Percentiles rank a stretch among this genome's conserved stretches.
phyloP scores from a whole-genome alignment of 2,113 vertebrate species.

The Lepus americanus region DNA sequence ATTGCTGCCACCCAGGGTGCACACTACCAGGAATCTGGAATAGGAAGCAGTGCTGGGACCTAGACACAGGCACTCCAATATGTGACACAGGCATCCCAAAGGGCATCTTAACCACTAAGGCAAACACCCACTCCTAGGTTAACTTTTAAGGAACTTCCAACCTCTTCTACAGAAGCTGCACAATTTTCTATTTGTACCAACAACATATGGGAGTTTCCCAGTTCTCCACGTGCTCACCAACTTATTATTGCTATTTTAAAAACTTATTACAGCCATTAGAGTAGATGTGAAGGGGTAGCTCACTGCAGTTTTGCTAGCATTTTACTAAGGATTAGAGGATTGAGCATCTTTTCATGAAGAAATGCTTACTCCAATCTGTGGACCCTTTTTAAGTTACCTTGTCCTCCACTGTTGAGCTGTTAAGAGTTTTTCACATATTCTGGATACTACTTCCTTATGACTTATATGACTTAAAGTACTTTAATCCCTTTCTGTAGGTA shows the following conservation, averaged over 20 bases:
- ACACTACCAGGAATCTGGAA: too few relatives aligned
- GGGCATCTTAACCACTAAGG: too few relatives aligned
- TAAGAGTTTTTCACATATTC: not conserved
- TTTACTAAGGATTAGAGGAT: not conserved
- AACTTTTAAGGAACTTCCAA: not conserved
- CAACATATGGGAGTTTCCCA: not conserved
- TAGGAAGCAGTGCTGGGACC: too few relatives aligned
- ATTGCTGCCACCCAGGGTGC: too few relatives aligned
- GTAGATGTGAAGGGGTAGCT: not conserved
- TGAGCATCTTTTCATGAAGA: not conserved
- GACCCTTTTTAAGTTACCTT: not conserved
- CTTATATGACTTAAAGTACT: not conserved
- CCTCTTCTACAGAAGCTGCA: not conserved
- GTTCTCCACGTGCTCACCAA: not conserved
- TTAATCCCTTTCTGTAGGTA: not conserved
- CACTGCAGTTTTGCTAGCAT: not conserved
- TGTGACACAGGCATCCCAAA: too few relatives aligned
- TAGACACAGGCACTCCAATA: too few relatives aligned
- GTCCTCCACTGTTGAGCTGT: not conserved
- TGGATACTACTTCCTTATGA: not conserved
- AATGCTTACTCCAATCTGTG: not conserved
- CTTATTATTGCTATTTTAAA: not conserved
- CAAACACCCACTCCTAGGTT: not conserved
- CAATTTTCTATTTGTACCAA: not conserved
- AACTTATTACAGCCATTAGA: not conserved